These are phyloP conservation scores for Choloepus didactylus DNA, from an alignment of 2,797 vertebrate species.

Conservation along the genomic window DNA sequence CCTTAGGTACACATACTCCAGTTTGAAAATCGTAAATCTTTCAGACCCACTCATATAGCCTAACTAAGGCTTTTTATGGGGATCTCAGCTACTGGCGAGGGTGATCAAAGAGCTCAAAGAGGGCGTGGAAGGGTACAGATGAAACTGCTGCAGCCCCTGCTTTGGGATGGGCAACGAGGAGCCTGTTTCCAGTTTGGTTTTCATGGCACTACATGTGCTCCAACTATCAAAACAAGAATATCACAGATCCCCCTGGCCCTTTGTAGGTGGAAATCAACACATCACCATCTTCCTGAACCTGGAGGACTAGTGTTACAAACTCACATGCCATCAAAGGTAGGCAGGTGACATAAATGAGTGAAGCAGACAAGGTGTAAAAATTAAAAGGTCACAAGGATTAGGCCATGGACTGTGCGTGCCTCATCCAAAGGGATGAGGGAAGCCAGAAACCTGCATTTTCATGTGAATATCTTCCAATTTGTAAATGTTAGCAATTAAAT, in stretches of 20 bases:
- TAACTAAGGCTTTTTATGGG: neutral
- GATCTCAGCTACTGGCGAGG: neutral
- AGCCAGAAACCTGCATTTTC: neutral
- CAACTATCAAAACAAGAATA: neutral
- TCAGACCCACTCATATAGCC: neutral
- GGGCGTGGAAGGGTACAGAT: neutral
- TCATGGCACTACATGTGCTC: neutral
- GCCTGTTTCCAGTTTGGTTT: neutral
- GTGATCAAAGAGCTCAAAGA: neutral
- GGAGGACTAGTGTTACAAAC: neutral
- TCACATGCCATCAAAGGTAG: neutral
- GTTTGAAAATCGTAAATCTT: conserved; percentile 6
- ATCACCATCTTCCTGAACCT: neutral
- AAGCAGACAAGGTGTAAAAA: neutral
- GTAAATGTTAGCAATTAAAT: neutral
- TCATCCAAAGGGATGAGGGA: neutral
- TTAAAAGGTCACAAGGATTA: neutral
- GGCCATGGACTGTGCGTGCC: too few species aligned
- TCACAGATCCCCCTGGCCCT: neutral
- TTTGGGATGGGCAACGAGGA: neutral
- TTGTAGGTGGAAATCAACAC: neutral
- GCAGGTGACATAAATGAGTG: neutral
- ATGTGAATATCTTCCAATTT: neutral
- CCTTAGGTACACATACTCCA: neutral
- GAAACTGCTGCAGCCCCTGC: neutral